Evolutionary conservation across 2,888 invertebrate species (phyloP), one percentile per base, ranked within the genome.

Genomic region (Tenthredo livida): DNA sequence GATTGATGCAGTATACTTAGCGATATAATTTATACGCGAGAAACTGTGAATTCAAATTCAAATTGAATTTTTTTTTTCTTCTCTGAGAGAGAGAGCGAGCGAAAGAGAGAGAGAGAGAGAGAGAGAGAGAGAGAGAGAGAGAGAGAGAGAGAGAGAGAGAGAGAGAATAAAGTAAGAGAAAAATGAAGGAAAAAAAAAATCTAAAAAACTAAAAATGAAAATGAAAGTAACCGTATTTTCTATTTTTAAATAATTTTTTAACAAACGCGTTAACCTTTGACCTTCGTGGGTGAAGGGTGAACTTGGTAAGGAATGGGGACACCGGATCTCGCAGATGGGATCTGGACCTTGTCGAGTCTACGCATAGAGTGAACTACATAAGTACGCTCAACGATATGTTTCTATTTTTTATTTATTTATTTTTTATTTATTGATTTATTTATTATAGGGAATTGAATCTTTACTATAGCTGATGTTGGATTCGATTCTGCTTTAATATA

Each of bases 271-370:
- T 33, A 73, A 40, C 58, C 40, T 80, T 61, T 80, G 80, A 80
- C 80, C 80, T 80, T 80, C 37, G 58, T 61, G n/a, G 40, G 21
- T n/a, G 61, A 61, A 80, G 80, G 80, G 80, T 58, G 61, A 80
- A 61, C 58, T 58, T 40, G 80, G 40, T 33, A 77, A 54, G 77
- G 54, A 77, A 77, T 54, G 77, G 77, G n/a, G 77, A 77, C 50
- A 77, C 77, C 50, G 58, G 58, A 61, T 58, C 50, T 73, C 80
- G 61, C 80, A 21, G 80, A 61, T 80, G 58, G 54, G 58, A 80
- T 61, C 80, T 80, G 40, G 80, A 80, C 80, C 80, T 61, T 61
- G 61, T 33, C 5, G 17, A 50, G 15, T 43, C 7, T 73, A 54
- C 15, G 33, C 29, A 77, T 54, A n/a, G n/a, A 40, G 40, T 40